Percentiles rank a stretch among this genome's conserved stretches.
Conservation (phyloP, 2,797 vertebrate species). For the Ptychadena robeensis region DNA sequence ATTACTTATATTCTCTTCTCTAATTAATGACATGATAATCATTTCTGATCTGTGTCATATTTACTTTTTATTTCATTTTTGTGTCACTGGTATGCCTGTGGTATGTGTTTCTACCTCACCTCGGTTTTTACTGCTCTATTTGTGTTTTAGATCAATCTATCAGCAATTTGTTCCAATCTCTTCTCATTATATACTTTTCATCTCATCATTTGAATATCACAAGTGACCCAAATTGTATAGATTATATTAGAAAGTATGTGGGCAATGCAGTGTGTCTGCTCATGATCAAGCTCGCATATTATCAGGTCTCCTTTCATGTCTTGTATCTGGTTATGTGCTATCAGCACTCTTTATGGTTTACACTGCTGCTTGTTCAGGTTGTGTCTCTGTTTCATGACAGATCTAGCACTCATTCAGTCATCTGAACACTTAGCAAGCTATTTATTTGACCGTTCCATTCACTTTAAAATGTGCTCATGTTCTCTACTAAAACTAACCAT, state of each 20-base stretch:
- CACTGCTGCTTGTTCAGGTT: conserved; percentile 19
- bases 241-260: neutral
- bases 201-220: neutral
- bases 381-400: conserved; percentile 15
- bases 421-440: conserved; percentile 12
- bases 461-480: neutral
- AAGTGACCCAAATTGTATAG: neutral
- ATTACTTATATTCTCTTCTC: neutral
- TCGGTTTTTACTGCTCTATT: neutral
- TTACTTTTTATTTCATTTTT: neutral
- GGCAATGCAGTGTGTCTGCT: conserved; percentile 14
- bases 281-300: conserved; percentile 27
- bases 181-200: neutral
- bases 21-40: neutral
- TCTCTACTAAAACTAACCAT: too few relatives aligned
- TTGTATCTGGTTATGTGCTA: conserved; percentile 36
- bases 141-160: neutral
- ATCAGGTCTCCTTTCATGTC: conserved; percentile 38
- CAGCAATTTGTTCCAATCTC: neutral
- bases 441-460: neutral
- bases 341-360: conserved; percentile 34
- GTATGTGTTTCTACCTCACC: neutral
- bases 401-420: conserved; percentile 26
- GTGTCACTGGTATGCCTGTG: neutral
- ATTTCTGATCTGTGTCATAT: neutral